These are phyloP conservation scores for Forbesichthys papilliferus DNA, from an alignment of 2,113 vertebrate genomes.

Conservation along the genomic window DNA sequence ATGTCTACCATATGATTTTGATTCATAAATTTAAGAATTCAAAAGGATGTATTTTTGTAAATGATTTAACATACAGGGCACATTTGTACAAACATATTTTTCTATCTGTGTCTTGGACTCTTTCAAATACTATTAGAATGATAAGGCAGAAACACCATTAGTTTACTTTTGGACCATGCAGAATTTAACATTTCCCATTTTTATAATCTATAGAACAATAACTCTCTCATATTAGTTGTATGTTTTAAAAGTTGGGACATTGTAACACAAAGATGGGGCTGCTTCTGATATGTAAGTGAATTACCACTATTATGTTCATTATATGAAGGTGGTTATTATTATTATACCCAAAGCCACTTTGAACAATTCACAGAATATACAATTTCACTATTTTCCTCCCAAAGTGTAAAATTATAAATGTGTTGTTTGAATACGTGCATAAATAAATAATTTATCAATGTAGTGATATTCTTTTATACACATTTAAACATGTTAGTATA, in stretches of 20 bases:
- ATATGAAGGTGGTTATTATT: background rate
- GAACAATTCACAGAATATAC: too few species aligned
- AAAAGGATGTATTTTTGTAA: background rate
- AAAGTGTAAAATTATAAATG: too few species aligned
- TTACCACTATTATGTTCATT: background rate
- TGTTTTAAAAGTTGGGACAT: background rate
- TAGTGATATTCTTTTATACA: background rate
- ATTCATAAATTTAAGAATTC: background rate
- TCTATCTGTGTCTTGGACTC: background rate
- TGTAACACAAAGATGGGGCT: constrained; percentile 2
- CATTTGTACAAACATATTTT: background rate
- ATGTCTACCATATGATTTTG: background rate
- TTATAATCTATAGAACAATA: background rate
- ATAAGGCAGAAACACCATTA: too few species aligned
- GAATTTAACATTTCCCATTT: background rate
- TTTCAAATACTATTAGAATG: too few species aligned
- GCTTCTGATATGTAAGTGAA: background rate
- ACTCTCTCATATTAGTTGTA: background rate
- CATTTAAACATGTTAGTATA: background rate
- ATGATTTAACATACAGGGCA: background rate
- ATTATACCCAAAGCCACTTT: background rate
- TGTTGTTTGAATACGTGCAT: too few species aligned
- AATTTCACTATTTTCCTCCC: too few species aligned
- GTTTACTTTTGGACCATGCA: background rate
- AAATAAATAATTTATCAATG: background rate